Percentiles rank a stretch among this genome's conserved stretches.
Evolutionary conservation across 2,113 vertebrate genomes (phyloP).

Genomic region (Brevimyrus niger): DNA sequence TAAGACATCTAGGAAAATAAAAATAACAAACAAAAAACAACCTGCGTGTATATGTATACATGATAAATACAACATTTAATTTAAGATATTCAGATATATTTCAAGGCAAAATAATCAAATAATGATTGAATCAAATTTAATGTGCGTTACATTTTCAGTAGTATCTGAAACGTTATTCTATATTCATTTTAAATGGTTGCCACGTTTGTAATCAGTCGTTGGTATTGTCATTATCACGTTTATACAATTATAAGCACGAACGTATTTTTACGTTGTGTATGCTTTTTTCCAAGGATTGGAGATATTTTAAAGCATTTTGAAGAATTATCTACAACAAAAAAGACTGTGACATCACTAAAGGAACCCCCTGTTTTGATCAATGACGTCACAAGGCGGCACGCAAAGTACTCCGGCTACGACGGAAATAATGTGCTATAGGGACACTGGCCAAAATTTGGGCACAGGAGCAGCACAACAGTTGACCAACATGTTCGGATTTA

Average conservation of each 20-base stretch:
- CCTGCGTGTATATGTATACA: background rate
- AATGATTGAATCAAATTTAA: background rate
- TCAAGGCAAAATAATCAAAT: background rate
- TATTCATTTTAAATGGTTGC: background rate
- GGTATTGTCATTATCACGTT: background rate
- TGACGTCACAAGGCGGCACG: slow-evolving; percentile 11
- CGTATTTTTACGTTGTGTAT: background rate
- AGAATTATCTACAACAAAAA: background rate
- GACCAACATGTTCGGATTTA: background rate
- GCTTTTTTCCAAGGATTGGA: background rate
- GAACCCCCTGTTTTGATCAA: slow-evolving; percentile 20
- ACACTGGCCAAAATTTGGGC: background rate
- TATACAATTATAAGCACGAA: background rate
- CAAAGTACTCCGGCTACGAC: background rate
- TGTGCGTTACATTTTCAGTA: background rate
- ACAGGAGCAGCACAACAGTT: background rate
- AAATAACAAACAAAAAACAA: background rate
- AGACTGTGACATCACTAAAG: slow-evolving; percentile 15
- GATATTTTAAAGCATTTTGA: background rate
- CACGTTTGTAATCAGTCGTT: background rate
- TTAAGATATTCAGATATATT: background rate
- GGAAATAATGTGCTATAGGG: slow-evolving; percentile 10
- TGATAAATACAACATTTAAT: background rate
- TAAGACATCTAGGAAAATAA: background rate
- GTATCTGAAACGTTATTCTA: background rate